These are phyloP conservation scores for Hyles lineata DNA, from an alignment of 2,888 invertebrate genomes.

Conservation along the genomic window DNA sequence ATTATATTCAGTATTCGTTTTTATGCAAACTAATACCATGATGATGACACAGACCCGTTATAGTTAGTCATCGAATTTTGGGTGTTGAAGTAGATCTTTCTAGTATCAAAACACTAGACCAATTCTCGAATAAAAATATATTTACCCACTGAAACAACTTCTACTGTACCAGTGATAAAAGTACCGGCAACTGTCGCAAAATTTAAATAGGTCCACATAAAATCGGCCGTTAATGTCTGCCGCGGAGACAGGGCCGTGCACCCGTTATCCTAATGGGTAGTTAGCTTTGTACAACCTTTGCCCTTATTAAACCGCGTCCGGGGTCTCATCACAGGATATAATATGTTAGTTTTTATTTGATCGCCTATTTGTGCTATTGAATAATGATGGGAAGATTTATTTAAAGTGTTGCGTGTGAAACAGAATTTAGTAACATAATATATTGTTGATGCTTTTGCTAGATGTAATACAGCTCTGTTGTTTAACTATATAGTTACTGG, in stretches of 20 bases:
- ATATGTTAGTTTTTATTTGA: conserved; percentile 22
- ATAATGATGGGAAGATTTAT: background rate
- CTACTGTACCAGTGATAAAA: conserved; percentile 13
- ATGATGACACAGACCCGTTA: no score
- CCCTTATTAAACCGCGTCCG: conserved; percentile 22
- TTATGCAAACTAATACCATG: no score
- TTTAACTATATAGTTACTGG: no score
- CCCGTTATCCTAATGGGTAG: conserved; percentile 27
- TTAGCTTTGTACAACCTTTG: conserved; percentile 26
- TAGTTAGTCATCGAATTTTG: background rate
- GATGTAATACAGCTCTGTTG: no score
- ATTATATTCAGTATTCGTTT: no score
- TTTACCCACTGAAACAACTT: background rate
- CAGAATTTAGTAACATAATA: background rate
- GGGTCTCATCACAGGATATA: conserved; percentile 4
- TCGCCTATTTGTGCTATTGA: background rate
- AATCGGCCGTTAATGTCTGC: conserved; percentile 14
- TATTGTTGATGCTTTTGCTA: no score
- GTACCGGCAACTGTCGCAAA: conserved; percentile 22
- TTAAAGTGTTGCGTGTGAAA: background rate
- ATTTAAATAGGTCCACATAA: conserved; percentile 28
- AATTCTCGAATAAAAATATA: background rate
- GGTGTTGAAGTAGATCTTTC: background rate
- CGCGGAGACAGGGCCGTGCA: background rate
- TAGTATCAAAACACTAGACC: background rate